A percentile compares a stretch with the other conserved stretches of the same genome.
These are phyloP conservation scores for Limenitis arthemis DNA, from an alignment of 2,888 invertebrate genomes.

Conservation along the genomic window DNA sequence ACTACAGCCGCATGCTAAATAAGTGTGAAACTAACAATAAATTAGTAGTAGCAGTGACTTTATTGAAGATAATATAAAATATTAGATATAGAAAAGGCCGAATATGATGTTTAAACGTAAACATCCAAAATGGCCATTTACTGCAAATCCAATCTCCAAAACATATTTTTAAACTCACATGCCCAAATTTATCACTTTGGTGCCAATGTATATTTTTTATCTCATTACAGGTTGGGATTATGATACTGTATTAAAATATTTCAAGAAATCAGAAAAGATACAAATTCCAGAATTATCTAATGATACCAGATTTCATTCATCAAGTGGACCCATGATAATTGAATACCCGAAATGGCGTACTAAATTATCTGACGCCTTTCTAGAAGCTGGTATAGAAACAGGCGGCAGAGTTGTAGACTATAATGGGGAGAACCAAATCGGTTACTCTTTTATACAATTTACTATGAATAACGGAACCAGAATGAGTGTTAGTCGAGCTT, in stretches of 20 bases:
- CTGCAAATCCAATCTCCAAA: too few species aligned
- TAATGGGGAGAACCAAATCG: slow-evolving; percentile 77
- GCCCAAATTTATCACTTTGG: too few species aligned
- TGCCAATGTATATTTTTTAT: not conserved
- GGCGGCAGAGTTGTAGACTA: slow-evolving; percentile 76
- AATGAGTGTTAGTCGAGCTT: slow-evolving; percentile 82
- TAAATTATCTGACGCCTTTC: slow-evolving; percentile 72
- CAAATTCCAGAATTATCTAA: slow-evolving; percentile 53
- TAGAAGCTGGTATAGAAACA: slow-evolving; percentile 74
- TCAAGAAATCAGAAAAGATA: slow-evolving; percentile 79
- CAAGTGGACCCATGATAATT: slow-evolving; percentile 73
- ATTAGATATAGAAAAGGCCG: too few species aligned
- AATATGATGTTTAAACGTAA: too few species aligned
- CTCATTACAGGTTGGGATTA: slow-evolving; percentile 76
- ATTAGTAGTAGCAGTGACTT: too few species aligned
- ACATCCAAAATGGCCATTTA: too few species aligned
- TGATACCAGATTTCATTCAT: slow-evolving; percentile 70
- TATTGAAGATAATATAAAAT: too few species aligned
- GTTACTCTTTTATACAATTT: slow-evolving; percentile 77
- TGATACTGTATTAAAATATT: slow-evolving; percentile 75
- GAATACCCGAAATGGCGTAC: slow-evolving; percentile 73
- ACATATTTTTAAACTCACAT: too few species aligned
- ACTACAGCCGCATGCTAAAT: too few species aligned
- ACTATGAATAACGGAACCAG: slow-evolving; percentile 79
- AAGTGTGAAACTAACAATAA: too few species aligned